Percentiles rank a stretch among this genome's conserved stretches.
Evolutionary conservation across 1,140 invertebrate genomes (phyloP).

Genomic region (Zophobas morio): DNA sequence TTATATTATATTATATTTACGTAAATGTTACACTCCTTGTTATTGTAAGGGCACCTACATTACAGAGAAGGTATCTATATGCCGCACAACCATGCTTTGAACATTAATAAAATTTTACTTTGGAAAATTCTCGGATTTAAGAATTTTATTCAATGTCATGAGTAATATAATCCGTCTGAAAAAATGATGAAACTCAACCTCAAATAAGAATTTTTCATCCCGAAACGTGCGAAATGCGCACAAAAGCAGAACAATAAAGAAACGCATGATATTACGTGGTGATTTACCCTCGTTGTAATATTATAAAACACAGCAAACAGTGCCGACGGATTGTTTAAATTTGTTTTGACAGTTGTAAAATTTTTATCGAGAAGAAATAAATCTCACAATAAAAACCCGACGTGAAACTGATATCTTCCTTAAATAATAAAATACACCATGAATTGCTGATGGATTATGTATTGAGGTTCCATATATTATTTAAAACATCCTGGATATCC

Average conservation of each 20-base stretch:
- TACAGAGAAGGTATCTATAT: too few relatives aligned
- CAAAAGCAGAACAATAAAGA: constrained; percentile 1
- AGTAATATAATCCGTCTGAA: neutral
- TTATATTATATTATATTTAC: too few relatives aligned
- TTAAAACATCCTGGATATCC: neutral
- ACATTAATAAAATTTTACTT: too few relatives aligned
- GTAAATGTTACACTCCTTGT: too few relatives aligned
- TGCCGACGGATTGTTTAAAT: neutral
- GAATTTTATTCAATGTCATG: too few relatives aligned
- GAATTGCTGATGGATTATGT: neutral
- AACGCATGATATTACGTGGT: neutral
- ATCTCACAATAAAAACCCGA: neutral
- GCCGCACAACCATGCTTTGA: too few relatives aligned
- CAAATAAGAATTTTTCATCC: constrained; percentile 5
- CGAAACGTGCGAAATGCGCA: neutral
- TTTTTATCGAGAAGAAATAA: neutral
- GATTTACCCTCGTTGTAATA: neutral
- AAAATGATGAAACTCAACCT: constrained; percentile 4
- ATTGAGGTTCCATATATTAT: neutral
- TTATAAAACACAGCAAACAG: neutral
- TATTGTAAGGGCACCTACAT: too few relatives aligned
- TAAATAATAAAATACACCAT: constrained; percentile 1
- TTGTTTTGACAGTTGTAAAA: constrained; percentile 14
- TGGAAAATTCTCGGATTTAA: too few relatives aligned
- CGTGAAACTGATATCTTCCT: constrained; percentile 5